A percentile compares a stretch with the other conserved stretches of the same genome.
phyloP scores from a whole-genome alignment of 2,113 vertebrate genomes.

The Promerops cafer region DNA sequence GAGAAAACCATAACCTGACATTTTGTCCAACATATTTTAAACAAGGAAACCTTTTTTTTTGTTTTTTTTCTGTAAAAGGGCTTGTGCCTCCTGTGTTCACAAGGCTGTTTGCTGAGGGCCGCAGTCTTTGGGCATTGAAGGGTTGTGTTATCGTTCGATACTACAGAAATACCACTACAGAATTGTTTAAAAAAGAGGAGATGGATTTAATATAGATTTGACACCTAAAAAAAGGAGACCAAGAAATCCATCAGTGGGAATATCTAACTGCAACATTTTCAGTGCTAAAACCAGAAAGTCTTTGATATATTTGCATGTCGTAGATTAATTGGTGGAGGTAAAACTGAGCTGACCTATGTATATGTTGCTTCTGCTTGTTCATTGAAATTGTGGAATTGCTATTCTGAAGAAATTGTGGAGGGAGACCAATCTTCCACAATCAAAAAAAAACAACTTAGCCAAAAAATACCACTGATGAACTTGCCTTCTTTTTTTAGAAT shows the following conservation, averaged over 20 bases:
- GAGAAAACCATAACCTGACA: not conserved
- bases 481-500: conserved; percentile 72
- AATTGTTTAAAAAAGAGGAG: conserved; percentile 50
- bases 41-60: conserved; percentile 42
- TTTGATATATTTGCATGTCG: not conserved
- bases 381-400: not conserved
- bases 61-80: conserved; percentile 75
- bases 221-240: conserved; percentile 72
- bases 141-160: conserved; percentile 82
- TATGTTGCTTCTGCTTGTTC: not conserved
- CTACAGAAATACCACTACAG: conserved; percentile 68
- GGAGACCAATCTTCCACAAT: not conserved
- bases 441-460: not conserved
- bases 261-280: not conserved
- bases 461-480: conserved; percentile 8
- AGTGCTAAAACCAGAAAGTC: not conserved
- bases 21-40: not conserved
- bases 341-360: not conserved
- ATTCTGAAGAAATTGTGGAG: not conserved
- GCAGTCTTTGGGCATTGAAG: conserved; percentile 99
- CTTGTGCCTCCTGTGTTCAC: conserved; percentile 77
- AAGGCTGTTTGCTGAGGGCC: conserved; percentile 92
- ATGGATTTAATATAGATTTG: conserved; percentile 53
- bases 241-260: conserved; percentile 25
- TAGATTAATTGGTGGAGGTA: not conserved